Evolutionary conservation across 2,888 invertebrate species (phyloP).

Genomic region (Tetranychus truncatus): DNA sequence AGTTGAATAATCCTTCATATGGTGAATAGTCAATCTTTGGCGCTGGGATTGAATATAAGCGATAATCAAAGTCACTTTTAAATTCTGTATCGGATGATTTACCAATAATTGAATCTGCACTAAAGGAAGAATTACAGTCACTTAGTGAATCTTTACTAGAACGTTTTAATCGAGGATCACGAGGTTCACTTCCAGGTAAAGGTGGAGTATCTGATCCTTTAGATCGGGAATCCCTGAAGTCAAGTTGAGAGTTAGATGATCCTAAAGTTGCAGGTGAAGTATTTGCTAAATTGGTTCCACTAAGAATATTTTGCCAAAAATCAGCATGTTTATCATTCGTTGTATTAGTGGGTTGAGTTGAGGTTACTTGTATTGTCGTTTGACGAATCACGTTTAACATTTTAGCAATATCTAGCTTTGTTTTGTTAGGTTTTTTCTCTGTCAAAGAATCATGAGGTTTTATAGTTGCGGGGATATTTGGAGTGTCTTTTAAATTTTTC

Average conservation of each 20-base stretch:
- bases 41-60: conserved; percentile 18
- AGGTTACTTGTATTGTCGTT: conserved; percentile 7
- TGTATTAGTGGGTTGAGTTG: neutral
- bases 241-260: neutral
- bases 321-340: conserved; percentile 9
- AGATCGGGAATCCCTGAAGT: neutral
- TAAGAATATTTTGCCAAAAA: conserved; percentile 24
- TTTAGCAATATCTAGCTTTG: conserved; percentile 24
- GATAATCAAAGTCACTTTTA: conserved; percentile 21
- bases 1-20: conserved; percentile 22
- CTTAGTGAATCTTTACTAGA: neutral
- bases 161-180: conserved; percentile 18
- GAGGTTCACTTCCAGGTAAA: conserved; percentile 11
- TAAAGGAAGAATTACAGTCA: neutral
- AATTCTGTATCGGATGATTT: neutral
- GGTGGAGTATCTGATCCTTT: conserved; percentile 7
- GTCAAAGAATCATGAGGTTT: neutral
- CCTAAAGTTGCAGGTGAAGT: neutral
- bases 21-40: conserved; percentile 23
- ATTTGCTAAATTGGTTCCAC: conserved; percentile 14
- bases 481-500: conserved; percentile 23
- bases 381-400: conserved; percentile 26
- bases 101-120: neutral
- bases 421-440: conserved; percentile 1
- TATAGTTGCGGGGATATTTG: neutral